Evolutionary conservation across 1,140 invertebrate genomes (phyloP).

Genomic region (Magallana gigas): DNA sequence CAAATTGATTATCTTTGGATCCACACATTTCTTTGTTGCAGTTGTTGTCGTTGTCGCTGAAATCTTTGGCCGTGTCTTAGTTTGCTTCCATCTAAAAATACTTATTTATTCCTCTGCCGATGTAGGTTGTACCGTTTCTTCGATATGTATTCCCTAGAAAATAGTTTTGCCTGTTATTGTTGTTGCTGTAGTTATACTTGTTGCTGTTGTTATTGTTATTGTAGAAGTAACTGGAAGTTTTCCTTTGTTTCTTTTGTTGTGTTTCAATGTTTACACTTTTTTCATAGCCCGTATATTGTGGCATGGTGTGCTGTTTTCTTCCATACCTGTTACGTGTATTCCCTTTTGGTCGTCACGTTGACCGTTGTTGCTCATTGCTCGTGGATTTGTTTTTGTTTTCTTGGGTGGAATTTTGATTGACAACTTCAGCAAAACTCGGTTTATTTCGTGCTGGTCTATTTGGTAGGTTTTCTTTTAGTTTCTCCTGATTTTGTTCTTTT

Average conservation of each 20-base stretch:
- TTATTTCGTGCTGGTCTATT: neutral
- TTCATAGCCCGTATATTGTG: neutral
- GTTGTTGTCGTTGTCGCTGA: neutral
- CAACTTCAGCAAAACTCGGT: neutral
- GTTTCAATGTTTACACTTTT: neutral
- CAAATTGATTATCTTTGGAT: constrained; percentile 48
- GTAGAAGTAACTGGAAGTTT: too few species aligned
- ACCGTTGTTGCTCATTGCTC: too few species aligned
- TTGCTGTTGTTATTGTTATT: too few species aligned
- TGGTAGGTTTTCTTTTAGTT: neutral
- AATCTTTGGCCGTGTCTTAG: neutral
- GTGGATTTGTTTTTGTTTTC: too few species aligned
- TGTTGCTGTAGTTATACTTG: too few species aligned
- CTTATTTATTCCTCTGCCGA: neutral
- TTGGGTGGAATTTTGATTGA: neutral
- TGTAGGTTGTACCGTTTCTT: neutral
- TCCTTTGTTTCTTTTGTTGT: neutral
- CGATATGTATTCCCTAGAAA: neutral
- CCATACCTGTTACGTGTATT: too few species aligned
- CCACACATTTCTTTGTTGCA: neutral
- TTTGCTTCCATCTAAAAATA: neutral
- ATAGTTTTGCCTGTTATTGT: neutral
- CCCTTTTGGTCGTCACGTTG: too few species aligned
- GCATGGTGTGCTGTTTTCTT: too few species aligned
- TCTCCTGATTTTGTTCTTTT: neutral